phyloP scores from a whole-genome alignment of 2,797 vertebrate genomes.

The Ambastaia sidthimunki region DNA sequence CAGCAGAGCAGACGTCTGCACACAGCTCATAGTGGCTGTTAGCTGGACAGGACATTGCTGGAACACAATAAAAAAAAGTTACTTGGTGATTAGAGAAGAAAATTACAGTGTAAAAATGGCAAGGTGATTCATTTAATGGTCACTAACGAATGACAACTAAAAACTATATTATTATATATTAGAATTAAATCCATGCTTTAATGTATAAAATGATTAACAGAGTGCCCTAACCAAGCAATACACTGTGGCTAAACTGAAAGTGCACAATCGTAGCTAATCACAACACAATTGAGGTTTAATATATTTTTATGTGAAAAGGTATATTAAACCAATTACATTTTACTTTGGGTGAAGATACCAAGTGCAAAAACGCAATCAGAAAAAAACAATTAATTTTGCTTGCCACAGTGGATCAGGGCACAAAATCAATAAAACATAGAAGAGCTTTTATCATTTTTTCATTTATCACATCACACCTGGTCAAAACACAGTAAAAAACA shows the following conservation, averaged over 20 bases:
- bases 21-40: constrained; percentile 84
- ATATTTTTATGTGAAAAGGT: no score
- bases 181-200: background rate
- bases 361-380: no score
- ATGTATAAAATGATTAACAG: background rate
- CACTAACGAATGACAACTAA: no score
- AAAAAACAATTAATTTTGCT: no score
- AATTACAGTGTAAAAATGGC: background rate
- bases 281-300: no score
- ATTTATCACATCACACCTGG: background rate
- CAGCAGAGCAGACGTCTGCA: constrained; percentile 70
- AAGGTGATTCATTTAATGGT: background rate
- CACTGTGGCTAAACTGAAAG: background rate
- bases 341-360: no score
- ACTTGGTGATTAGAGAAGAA: background rate
- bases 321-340: no score
- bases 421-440: no score
- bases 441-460: background rate
- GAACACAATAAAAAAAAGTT: constrained; percentile 1
- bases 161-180: background rate
- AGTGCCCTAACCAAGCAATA: background rate
- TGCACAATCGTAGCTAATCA: no score
- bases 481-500: no score
- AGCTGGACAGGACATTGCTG: constrained; percentile 79
- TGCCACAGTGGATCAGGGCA: no score